Base-by-base conservation (phyloP, 2,113 vertebrate genomes). In the rat (Rattus norvegicus) region DNA sequence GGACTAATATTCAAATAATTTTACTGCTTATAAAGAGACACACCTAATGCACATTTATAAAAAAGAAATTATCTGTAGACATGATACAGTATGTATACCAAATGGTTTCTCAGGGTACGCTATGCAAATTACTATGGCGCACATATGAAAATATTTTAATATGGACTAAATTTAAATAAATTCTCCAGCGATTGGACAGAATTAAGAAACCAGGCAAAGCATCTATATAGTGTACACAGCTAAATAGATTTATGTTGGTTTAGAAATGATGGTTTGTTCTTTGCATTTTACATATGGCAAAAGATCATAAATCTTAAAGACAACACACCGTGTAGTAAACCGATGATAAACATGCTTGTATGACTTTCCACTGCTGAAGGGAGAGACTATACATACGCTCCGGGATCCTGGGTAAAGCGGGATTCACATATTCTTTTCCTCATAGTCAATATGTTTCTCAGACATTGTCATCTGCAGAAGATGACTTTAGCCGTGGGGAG, bases 61-160 rank as follows among this genome's bases (percentile, higher is more conserved):
- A 56, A 90, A 72, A 59, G 30, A 96, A 93, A 92, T 56, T 81
- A 95, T 24, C 28, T 89, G 88, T 75, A 24, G 36, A 81, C 65
- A 73, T 33, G 54, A 56, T 54, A 33, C 14, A 63, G 77, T 56
- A 54, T 85, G 43, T 49, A 80, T 36, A 47, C 33, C 22, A 88
- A 61, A 43, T 75, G 77, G 24, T 92, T 80, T 79, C 8, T n/a
- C 24, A 63, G 63, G 19, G 30, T 56, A 77, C 87, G 63, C 36
- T 67, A 85, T 67, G 54, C 54, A n/a, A 80, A 88, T 86, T 47
- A n/a, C 49, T 79, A 88, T 39, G 33, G 8, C 81, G 67, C 5
- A 65, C 43, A 22, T 92, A 77, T 80, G 75, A 63, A 26, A 81
- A 7, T 70, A 43, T 76, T 95, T 94, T 63, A 77, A 76, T 54